These are phyloP conservation scores for Protobothrops mucrosquamatus DNA, from an alignment of 2,113 vertebrate genomes.

Conservation along the genomic window DNA sequence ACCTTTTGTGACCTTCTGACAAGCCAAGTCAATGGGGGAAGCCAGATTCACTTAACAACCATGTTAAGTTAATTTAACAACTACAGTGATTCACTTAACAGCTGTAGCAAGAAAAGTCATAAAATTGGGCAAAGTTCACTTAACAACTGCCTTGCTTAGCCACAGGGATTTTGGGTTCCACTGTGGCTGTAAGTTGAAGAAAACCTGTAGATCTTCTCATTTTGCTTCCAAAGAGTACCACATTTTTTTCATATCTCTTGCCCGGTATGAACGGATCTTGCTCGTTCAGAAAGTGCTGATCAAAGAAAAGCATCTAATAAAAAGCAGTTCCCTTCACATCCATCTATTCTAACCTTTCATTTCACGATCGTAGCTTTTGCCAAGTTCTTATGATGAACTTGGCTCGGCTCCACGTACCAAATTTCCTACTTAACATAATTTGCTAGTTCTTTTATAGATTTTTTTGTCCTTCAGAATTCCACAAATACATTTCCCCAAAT, in stretches of 20 bases:
- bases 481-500: background rate
- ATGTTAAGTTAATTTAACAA: background rate
- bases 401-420: background rate
- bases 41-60: background rate
- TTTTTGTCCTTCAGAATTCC: conserved; percentile 4
- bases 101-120: background rate
- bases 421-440: conserved; percentile 10
- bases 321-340: background rate
- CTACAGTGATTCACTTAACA: background rate
- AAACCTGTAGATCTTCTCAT: background rate
- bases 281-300: background rate
- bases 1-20: no score
- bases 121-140: background rate
- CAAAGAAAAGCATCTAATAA: background rate
- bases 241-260: background rate
- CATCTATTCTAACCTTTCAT: background rate
- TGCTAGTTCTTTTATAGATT: background rate
- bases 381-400: background rate
- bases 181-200: background rate
- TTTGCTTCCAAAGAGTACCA: background rate
- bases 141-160: background rate
- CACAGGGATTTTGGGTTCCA: background rate
- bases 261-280: background rate
- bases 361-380: background rate
- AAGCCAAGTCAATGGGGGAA: background rate